Conservation (phyloP, 2,113 vertebrate species). For the Coreoperca whiteheadi region DNA sequence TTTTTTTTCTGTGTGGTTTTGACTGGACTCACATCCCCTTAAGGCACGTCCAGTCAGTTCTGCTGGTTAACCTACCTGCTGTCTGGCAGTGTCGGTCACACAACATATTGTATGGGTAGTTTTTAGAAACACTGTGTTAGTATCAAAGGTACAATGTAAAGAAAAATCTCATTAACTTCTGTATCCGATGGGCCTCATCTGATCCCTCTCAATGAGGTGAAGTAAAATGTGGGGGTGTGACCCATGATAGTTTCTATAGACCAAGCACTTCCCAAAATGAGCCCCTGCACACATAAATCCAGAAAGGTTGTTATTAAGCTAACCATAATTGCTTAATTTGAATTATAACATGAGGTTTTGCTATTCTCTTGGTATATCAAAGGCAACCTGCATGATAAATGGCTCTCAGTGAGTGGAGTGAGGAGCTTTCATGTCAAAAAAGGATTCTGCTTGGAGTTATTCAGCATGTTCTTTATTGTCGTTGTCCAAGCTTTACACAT, state of each 20-base stretch:
- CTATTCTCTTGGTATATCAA: constrained; percentile 47
- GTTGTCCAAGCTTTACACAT: not conserved
- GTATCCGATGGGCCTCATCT: constrained; percentile 16
- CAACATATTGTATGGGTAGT: not conserved
- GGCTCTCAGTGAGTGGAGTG: constrained; percentile 3
- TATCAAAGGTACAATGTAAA: not conserved
- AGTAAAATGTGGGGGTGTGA: constrained; percentile 29
- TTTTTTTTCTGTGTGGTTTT: too few species aligned
- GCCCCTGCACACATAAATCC: constrained; percentile 22
- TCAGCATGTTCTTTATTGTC: constrained; percentile 36
- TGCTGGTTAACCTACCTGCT: too few species aligned
- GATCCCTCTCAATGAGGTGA: constrained; percentile 26
- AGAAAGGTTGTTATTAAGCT: constrained; percentile 33
- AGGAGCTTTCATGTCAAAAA: constrained; percentile 24
- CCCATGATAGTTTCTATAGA: constrained; percentile 16
- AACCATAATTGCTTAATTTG: constrained; percentile 58
- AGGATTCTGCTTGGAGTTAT: constrained; percentile 31
- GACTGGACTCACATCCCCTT: constrained; percentile 24
- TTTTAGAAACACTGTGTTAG: not conserved
- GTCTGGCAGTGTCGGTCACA: not conserved
- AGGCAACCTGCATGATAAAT: constrained; percentile 37
- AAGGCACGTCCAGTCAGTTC: not conserved
- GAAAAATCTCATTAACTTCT: constrained; percentile 35
- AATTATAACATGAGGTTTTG: constrained; percentile 56
- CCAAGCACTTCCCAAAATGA: not conserved